These are phyloP conservation scores for Gryllus bimaculatus DNA, from an alignment of 1,140 invertebrate genomes.

Conservation along the genomic window DNA sequence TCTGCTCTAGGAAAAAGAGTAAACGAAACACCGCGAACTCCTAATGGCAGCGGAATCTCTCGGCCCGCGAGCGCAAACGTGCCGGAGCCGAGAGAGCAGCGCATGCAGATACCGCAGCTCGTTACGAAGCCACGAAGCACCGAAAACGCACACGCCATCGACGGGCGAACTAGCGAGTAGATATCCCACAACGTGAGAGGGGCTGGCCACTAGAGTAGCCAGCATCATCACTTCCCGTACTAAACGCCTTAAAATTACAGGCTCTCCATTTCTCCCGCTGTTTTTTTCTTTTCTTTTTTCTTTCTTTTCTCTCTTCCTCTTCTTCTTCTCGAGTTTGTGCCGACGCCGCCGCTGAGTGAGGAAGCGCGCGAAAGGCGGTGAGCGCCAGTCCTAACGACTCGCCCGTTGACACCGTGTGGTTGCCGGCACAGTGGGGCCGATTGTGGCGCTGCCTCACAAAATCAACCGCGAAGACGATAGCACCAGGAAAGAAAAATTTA, in stretches of 20 bases:
- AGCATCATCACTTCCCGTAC: background rate
- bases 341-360: too few species aligned
- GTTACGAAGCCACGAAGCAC: background rate
- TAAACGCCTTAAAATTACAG: constrained; percentile 1
- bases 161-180: too few species aligned
- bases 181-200: background rate
- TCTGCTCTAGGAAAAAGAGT: too few species aligned
- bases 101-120: background rate
- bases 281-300: background rate
- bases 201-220: background rate
- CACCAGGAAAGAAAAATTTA: too few species aligned
- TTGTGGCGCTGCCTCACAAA: too few species aligned
- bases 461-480: too few species aligned
- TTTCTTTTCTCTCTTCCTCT: background rate
- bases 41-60: background rate
- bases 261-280: background rate
- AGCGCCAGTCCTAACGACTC: background rate
- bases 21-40: background rate
- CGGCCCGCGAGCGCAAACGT: background rate
- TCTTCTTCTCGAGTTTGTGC: background rate
- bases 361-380: too few species aligned
- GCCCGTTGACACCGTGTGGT: background rate
- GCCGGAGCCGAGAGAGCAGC: background rate
- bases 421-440: too few species aligned
- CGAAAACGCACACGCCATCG: too few species aligned